phyloP scores from a whole-genome alignment of 2,888 invertebrate genomes.

The Meloe dianella region DNA sequence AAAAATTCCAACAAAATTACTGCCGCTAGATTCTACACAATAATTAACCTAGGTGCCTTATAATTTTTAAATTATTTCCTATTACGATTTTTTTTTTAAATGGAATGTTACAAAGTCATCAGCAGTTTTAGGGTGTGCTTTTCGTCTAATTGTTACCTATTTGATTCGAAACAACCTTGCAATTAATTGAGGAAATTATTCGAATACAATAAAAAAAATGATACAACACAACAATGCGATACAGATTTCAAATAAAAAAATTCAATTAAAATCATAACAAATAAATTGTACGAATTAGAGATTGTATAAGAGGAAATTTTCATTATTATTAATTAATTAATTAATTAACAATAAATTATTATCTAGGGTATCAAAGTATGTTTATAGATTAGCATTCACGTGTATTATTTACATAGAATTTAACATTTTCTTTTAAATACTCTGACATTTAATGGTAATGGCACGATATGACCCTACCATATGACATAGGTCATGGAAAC shows the following conservation, averaged over 20 bases:
- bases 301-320: no score
- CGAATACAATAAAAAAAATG: neutral
- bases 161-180: neutral
- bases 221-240: neutral
- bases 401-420: constrained; percentile 3
- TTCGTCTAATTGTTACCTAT: neutral
- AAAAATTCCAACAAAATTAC: no score
- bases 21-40: no score
- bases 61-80: no score
- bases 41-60: no score
- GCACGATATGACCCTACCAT: constrained; percentile 30
- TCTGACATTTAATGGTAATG: constrained; percentile 34
- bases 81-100: neutral
- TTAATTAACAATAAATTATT: neutral
- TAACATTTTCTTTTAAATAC: constrained; percentile 24
- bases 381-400: neutral
- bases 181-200: constrained; percentile 3
- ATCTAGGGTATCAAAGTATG: neutral
- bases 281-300: no score
- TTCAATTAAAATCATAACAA: no score
- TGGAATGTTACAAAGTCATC: neutral
- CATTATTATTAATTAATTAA: no score
- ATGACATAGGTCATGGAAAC: constrained; percentile 31
- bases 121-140: neutral
- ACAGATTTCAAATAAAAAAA: neutral